phyloP scores from a whole-genome alignment of 2,888 invertebrate genomes.

The Sclerodermus sp. region DNA sequence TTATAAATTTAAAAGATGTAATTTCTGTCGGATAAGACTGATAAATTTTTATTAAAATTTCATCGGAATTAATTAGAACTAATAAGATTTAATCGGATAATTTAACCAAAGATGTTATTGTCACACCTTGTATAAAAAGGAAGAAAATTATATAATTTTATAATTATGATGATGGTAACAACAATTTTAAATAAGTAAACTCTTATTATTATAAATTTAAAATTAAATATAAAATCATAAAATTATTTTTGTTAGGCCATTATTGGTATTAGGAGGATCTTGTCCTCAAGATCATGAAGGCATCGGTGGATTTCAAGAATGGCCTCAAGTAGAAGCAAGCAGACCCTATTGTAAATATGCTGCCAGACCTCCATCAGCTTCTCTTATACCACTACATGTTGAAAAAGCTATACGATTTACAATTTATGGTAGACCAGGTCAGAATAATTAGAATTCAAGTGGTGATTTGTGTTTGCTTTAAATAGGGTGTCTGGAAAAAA shows the following conservation, averaged over 20 bases:
- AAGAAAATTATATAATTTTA: too few species aligned
- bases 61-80: too few species aligned
- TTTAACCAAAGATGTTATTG: too few species aligned
- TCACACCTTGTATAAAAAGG: too few species aligned
- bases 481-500: neutral
- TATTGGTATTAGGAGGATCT: slow-evolving; percentile 90
- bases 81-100: too few species aligned
- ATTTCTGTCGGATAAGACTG: too few species aligned
- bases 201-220: neutral
- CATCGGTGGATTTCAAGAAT: slow-evolving; percentile 96
- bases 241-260: slow-evolving; percentile 63
- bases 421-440: slow-evolving; percentile 85
- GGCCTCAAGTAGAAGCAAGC: slow-evolving; percentile 85
- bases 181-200: too few species aligned
- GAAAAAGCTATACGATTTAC: slow-evolving; percentile 87
- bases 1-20: too few species aligned
- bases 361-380: slow-evolving; percentile 80
- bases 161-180: too few species aligned
- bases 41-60: too few species aligned
- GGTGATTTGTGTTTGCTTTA: too few species aligned
- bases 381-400: slow-evolving; percentile 84
- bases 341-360: slow-evolving; percentile 91
- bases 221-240: neutral
- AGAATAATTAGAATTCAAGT: neutral
- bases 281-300: slow-evolving; percentile 91